Evolutionary conservation across 2,888 invertebrate genomes (phyloP), one percentile per base, ranked within the genome.

Genomic region (Cyrtodaria siliqua): DNA sequence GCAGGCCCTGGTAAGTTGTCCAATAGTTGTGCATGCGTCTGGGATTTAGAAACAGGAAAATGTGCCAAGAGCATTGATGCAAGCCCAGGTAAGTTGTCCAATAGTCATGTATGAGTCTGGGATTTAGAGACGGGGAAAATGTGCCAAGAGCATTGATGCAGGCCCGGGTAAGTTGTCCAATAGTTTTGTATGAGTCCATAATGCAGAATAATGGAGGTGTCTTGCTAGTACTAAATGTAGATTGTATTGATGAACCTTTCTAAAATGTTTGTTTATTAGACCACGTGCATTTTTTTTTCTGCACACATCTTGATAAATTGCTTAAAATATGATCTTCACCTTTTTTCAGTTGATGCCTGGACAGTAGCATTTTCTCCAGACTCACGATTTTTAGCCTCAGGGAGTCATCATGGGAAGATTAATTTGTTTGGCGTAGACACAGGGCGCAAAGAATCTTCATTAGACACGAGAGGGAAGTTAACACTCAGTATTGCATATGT

Each of bases 381-480:
- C 93, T 96, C 97, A 78, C 96, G 97, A 91, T 96, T 96, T 92
- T 95, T 99, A 0, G 97, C 98, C 53, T 97, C 98, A 4, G 99
- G 99, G 0, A 97, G 97, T 85, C 97, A 98, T 93, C 96, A 96
- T 47, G 98, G 98, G 2, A 98, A 98, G 94, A 97, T 99, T 83
- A 96, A 98, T 78, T 95, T 98, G 91, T 98, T 97, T 92, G 96
- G 95, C 87, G 97, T 97, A 0, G 98, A 98, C 91, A 96, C 95
- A 59, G 98, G 97, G 0, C 97, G 97, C 91, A 95, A 96, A 75
- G 98, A 98, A 91, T 97, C 97, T 89, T 96, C 97, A 0, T 94
- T 98, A 81, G 98, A 99, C 91, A 98, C 98, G 0, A 96, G 97
- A 94, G 98, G 98, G 74, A 98, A 98, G 94, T 98, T 99, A 91